These are phyloP conservation scores for Carollia perspicillata DNA, from an alignment of 2,113 vertebrate species.

Conservation along the genomic window DNA sequence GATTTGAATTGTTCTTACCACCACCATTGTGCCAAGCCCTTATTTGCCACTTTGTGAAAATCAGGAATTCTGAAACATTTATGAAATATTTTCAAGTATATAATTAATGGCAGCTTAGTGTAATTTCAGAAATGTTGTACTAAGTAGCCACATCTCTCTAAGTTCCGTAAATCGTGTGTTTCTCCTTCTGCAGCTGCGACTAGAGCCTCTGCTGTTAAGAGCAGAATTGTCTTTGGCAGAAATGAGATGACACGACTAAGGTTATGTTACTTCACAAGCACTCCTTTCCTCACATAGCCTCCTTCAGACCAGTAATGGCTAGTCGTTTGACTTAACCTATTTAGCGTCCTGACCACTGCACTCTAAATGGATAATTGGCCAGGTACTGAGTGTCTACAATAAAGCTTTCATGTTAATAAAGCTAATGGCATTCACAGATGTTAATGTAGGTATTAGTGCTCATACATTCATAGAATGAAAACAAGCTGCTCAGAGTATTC, in stretches of 20 bases:
- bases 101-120: background rate
- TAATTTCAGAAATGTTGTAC: background rate
- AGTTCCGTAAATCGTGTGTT: background rate
- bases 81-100: constrained; percentile 7
- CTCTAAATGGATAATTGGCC: background rate
- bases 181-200: background rate
- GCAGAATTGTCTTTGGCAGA: constrained; percentile 36
- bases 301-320: background rate
- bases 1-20: constrained; percentile 11
- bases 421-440: background rate
- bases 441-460: background rate
- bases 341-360: background rate
- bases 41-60: background rate
- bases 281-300: background rate
- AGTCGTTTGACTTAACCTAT: background rate
- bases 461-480: background rate
- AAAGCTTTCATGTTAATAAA: constrained; percentile 20
- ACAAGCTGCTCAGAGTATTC: background rate
- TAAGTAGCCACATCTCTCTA: background rate
- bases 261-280: background rate
- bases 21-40: background rate
- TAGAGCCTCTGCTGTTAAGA: background rate
- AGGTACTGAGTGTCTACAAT: background rate
- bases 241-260: background rate
- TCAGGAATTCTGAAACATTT: constrained; percentile 5